Conservation (phyloP, 2,113 vertebrate species). For the Anhinga anhinga region DNA sequence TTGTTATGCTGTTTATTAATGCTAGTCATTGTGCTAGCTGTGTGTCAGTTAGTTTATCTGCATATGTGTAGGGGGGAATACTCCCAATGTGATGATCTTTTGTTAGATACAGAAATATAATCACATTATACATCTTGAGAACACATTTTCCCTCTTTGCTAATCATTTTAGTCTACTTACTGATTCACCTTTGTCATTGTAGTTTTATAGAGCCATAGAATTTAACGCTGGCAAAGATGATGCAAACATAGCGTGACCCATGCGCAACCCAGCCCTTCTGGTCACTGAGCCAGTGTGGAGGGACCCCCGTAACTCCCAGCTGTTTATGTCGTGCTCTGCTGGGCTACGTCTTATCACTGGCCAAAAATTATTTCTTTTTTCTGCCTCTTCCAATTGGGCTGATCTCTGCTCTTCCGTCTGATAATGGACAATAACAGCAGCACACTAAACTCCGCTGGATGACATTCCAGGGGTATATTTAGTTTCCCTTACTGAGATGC, state of each 20-base stretch:
- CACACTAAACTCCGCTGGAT: neutral
- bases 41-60: constrained; percentile 27
- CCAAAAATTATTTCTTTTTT: neutral
- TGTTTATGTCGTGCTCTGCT: neutral
- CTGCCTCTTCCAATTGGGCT: neutral
- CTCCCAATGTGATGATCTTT: constrained; percentile 11
- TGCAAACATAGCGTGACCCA: neutral
- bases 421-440: neutral
- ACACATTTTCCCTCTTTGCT: neutral
- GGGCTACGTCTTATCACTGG: neutral
- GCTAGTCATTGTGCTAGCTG: neutral
- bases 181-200: neutral
- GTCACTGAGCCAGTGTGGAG: neutral
- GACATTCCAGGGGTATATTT: neutral
- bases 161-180: neutral
- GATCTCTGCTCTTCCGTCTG: neutral
- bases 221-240: neutral
- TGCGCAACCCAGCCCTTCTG: neutral
- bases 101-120: constrained; percentile 38
- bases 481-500: neutral
- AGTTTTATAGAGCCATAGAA: neutral
- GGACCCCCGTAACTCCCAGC: neutral
- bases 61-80: neutral
- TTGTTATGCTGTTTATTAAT: constrained; percentile 17
- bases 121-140: constrained; percentile 6